A percentile compares a stretch with the other conserved stretches of the same genome.
These are phyloP conservation scores for Hyperoplus lanceolatus DNA, from an alignment of 2,797 vertebrate species.

Conservation along the genomic window DNA sequence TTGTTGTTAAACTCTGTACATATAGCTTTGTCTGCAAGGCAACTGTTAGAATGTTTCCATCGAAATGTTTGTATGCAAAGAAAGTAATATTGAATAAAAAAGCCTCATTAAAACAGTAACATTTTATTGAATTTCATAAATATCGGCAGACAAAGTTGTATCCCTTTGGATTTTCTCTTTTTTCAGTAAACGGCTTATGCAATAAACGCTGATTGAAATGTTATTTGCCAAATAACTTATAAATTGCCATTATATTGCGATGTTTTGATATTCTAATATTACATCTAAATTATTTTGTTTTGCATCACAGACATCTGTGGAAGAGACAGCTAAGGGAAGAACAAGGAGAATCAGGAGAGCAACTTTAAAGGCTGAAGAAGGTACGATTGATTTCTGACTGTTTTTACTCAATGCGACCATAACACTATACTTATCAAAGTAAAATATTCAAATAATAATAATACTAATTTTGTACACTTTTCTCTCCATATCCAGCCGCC, in stretches of 20 bases:
- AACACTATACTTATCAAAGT: neutral
- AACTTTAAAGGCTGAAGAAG: slow-evolving; percentile 32
- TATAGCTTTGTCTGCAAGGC: neutral
- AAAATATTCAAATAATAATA: neutral
- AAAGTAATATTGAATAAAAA: too few relatives aligned
- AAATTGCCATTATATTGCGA: too few relatives aligned
- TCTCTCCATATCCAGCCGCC: slow-evolving; percentile 32
- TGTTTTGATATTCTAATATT: too few relatives aligned
- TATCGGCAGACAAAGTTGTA: too few relatives aligned
- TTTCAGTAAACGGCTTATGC: too few relatives aligned
- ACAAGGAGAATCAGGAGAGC: slow-evolving; percentile 36
- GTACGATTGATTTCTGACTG: slow-evolving; percentile 20
- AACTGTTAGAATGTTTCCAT: too few relatives aligned
- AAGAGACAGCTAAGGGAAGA: slow-evolving; percentile 27
- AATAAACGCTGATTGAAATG: too few relatives aligned
- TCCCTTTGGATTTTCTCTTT: too few relatives aligned
- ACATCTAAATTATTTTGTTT: neutral
- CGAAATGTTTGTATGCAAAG: too few relatives aligned
- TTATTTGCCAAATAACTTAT: too few relatives aligned
- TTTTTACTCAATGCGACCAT: neutral
- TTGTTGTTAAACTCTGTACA: neutral
- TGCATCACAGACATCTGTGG: slow-evolving; percentile 37
- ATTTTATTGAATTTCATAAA: too few relatives aligned
- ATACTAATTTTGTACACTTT: neutral
- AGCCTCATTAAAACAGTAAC: too few relatives aligned